These are phyloP conservation scores for Isoperla grammatica DNA, from an alignment of 2,888 invertebrate species.

Conservation along the genomic window DNA sequence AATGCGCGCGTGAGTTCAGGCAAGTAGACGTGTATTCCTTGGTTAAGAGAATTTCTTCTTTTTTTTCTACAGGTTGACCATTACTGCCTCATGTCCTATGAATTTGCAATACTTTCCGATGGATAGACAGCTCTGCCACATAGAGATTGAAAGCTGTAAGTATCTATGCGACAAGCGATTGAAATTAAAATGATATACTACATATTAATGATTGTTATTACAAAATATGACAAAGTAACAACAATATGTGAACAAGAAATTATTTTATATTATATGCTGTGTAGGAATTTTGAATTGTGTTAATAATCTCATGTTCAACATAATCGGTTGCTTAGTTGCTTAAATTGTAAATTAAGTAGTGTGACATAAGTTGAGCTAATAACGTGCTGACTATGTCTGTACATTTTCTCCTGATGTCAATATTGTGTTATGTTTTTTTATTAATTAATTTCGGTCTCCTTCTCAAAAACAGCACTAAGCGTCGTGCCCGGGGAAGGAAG, in stretches of 20 bases:
- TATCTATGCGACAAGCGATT: constrained; percentile 45
- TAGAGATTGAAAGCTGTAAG: constrained; percentile 98
- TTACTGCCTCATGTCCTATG: constrained; percentile 95
- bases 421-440: constrained; percentile 26
- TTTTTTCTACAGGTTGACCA: constrained; percentile 70
- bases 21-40: too few species aligned
- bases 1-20: too few species aligned
- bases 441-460: constrained; percentile 34
- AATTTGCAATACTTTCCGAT: constrained; percentile 94
- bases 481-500: constrained; percentile 48
- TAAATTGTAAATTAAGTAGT: too few species aligned
- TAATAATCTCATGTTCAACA: neutral
- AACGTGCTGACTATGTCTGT: constrained; percentile 21
- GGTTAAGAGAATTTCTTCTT: neutral
- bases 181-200: neutral
- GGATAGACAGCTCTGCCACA: constrained; percentile 91
- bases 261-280: neutral
- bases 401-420: constrained; percentile 26
- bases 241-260: neutral
- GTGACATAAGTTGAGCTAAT: too few species aligned
- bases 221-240: neutral
- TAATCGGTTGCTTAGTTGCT: neutral
- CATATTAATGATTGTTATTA: neutral
- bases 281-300: neutral
- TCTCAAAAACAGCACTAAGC: constrained; percentile 44